These are phyloP conservation scores for Cyclura pinguis DNA, from an alignment of 2,797 vertebrate species.

Conservation along the genomic window DNA sequence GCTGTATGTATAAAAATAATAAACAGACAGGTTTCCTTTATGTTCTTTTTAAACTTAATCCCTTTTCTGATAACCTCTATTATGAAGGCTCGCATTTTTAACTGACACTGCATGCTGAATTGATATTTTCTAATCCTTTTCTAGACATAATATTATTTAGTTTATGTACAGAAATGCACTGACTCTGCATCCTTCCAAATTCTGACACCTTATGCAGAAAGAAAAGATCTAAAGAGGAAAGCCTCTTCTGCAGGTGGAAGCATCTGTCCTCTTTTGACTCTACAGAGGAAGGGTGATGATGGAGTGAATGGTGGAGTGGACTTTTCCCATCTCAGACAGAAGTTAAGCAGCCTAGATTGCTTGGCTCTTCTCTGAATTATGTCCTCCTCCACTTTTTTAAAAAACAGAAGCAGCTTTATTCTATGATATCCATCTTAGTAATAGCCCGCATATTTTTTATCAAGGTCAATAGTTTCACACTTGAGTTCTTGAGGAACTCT, in stretches of 20 bases:
- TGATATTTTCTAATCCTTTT: not conserved
- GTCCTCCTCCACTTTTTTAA: not conserved
- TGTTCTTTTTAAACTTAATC: not conserved
- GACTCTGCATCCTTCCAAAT: too few species aligned
- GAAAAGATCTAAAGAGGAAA: too few species aligned
- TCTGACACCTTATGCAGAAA: too few species aligned
- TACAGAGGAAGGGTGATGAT: too few species aligned
- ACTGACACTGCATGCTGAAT: not conserved
- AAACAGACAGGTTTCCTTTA: not conserved
- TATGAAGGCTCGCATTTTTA: not conserved
- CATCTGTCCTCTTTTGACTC: too few species aligned
- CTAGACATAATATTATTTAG: too few species aligned
- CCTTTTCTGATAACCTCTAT: not conserved
- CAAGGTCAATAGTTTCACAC: not conserved
- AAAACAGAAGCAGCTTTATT: not conserved
- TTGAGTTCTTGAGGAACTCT: not conserved
- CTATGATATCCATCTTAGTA: not conserved
- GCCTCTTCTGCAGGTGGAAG: too few species aligned
- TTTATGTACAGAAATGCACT: too few species aligned
- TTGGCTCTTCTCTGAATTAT: not conserved
- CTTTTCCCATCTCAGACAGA: not conserved
- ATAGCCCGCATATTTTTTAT: not conserved
- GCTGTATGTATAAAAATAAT: not conserved
- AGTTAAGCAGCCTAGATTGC: not conserved
- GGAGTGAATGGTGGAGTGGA: too few species aligned